These are phyloP conservation scores for Heliconius erato DNA, from an alignment of 2,888 invertebrate genomes.

Conservation along the genomic window DNA sequence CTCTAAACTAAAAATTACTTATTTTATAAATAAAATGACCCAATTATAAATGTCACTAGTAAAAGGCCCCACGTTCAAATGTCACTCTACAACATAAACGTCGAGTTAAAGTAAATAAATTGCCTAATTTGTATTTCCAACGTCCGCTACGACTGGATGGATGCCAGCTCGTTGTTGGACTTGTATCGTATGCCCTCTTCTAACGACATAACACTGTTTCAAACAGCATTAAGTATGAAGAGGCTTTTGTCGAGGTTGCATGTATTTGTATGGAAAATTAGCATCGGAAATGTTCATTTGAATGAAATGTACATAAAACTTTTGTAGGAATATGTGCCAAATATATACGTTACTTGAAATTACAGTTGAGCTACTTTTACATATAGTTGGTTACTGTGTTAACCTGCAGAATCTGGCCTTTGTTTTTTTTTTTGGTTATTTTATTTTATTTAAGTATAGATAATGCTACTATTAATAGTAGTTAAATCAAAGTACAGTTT, in stretches of 20 bases:
- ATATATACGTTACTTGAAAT: background rate
- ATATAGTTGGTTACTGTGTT: no score
- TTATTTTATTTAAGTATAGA: no score
- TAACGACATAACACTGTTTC: conserved; percentile 4
- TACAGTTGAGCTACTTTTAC: background rate
- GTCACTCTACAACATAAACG: background rate
- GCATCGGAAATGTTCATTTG: background rate
- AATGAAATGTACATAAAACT: background rate
- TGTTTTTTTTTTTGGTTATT: no score
- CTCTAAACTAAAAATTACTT: background rate
- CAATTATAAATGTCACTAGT: background rate
- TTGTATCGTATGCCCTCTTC: background rate
- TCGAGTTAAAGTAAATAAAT: conserved; percentile 32
- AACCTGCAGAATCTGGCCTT: no score
- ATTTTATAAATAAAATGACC: background rate
- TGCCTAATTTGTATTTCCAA: conserved; percentile 39
- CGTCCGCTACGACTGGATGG: conserved; percentile 30
- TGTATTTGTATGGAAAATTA: background rate
- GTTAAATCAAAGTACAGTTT: no score
- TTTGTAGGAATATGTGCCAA: background rate
- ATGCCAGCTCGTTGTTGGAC: conserved; percentile 27
- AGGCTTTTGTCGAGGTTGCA: background rate
- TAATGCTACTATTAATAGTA: no score
- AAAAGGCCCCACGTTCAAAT: background rate
- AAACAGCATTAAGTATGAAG: background rate